Conservation (phyloP, 2,113 vertebrate genomes). For the Eubucco bourcierii region DNA sequence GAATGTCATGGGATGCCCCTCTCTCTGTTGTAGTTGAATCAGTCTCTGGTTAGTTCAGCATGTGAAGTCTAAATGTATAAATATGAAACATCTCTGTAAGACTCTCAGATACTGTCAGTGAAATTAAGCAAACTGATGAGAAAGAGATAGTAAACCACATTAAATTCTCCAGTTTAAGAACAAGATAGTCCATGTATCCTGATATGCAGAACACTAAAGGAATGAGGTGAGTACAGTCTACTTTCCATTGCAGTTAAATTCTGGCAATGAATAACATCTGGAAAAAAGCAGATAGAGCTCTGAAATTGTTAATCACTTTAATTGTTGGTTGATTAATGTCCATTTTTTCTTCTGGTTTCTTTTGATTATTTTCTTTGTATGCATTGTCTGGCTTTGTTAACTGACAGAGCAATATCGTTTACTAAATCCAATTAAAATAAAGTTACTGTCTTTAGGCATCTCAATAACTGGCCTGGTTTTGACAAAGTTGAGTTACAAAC, state of each 20-base stretch:
- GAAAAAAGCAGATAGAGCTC: background rate
- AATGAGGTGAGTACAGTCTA: background rate
- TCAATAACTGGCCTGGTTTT: background rate
- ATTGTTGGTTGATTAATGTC: background rate
- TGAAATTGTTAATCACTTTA: background rate
- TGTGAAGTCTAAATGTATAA: background rate
- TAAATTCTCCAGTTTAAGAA: background rate
- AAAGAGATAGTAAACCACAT: background rate
- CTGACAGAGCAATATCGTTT: background rate
- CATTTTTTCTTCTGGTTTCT: background rate
- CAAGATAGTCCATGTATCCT: background rate
- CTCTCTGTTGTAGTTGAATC: background rate
- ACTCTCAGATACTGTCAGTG: background rate
- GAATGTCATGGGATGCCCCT: background rate
- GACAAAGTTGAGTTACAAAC: background rate
- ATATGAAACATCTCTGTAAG: background rate
- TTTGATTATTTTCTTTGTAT: background rate
- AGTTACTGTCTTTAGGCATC: background rate
- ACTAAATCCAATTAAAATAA: background rate
- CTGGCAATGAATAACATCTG: background rate
- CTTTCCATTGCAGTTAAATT: background rate
- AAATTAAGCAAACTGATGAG: slow-evolving; percentile 1
- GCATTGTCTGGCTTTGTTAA: background rate
- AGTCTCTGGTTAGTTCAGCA: background rate
- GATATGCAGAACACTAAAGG: background rate